Evolutionary conservation across 2,113 vertebrate species (phyloP), one percentile per base, ranked within the genome.

Genomic region (Lagopus leucura): DNA sequence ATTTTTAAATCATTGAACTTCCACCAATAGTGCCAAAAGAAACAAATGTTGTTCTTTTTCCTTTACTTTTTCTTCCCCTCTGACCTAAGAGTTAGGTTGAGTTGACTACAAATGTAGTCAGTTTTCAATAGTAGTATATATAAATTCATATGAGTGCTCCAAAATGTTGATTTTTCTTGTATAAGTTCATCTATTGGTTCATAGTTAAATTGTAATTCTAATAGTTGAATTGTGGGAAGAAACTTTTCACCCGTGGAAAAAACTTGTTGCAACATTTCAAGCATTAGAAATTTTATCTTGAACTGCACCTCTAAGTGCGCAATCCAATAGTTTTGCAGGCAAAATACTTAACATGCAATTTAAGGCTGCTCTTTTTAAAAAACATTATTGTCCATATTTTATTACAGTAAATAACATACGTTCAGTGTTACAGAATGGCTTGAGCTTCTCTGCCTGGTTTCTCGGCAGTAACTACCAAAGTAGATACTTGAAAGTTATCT

Each of bases 41-140:
- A 47, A 64, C 6, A n/a, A 8, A 43, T 24, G 28, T 28, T 13
- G 2, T 0, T 1, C 4, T 30, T 27, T 52, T 54, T 30, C 15
- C 8, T 54, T 54, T 54, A 8, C 9, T 38, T 63, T 27, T 38
- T 9, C 34, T 48, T 52, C 64, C 3, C 1, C 74, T 89, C 52
- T 82, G 8, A 27, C 47, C 4, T 57, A 43, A 21, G 8, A 57
- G 10, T 38, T 38, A 38, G 36, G 36, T 38, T 38, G 38, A 38
- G 38, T 38, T 38, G 38, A 38, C 38, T 38, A 10, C 16, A 74
- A 82, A 81, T 9, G 7, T 50, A 70, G 11, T 64, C 16, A 8
- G 19, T 70, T 84, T 95, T 79, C 13, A 82, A 22, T 43, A 73
- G 2, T 4, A 17, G 69, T 55, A 27, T 52, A 54, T 45, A 13